Evolutionary conservation across 2,888 invertebrate genomes (phyloP), one percentile per base, ranked within the genome.

Genomic region (Drosophila barbarae): DNA sequence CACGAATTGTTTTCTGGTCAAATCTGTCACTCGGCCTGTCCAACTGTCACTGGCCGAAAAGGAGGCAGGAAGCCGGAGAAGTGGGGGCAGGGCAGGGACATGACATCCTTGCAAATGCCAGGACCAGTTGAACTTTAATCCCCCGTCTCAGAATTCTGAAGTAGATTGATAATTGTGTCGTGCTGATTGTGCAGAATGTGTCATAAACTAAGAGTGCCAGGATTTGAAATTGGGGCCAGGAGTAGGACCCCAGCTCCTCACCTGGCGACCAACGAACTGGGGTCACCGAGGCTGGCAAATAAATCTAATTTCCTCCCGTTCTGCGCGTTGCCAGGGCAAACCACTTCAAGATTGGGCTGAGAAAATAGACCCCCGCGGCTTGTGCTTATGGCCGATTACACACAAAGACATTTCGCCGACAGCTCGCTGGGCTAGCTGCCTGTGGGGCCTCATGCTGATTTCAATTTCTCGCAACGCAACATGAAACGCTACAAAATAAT

Each of bases 401-500:
- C 69, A 80, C 73, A 81, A 77, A 77, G 80, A 68, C 61, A 72
- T 74, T 58, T 68, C 66, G 79, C 76, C 77, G 77, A 72, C 64
- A 66, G 63, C 66, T 56, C 49, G 42, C 60, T 56, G 70, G 63
- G 59, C 60, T 50, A 35, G 64, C 42, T 47, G 15, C 30, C 30
- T 42, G 26, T 39, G 59, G 65, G 67, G 69, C 77, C 58, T 49
- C 79, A 84, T 69, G 84, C 80, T 80, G 85, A 66, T 84, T 84
- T 84, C 81, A 84, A 81, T 84, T 81, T 82, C 73, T 76, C 65
- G 73, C 57, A 79, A 66, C 80, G 65, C 83, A 76, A 77, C 84
- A 65, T 72, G 77, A 84, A 84, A 72, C 74, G 73, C 79, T 77
- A 76, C 84, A 82, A 84, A 82, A 77, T 82, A 81, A 81, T 79